Base-by-base conservation (phyloP, 1,140 invertebrate species). In the Drosophila subobscura region DNA sequence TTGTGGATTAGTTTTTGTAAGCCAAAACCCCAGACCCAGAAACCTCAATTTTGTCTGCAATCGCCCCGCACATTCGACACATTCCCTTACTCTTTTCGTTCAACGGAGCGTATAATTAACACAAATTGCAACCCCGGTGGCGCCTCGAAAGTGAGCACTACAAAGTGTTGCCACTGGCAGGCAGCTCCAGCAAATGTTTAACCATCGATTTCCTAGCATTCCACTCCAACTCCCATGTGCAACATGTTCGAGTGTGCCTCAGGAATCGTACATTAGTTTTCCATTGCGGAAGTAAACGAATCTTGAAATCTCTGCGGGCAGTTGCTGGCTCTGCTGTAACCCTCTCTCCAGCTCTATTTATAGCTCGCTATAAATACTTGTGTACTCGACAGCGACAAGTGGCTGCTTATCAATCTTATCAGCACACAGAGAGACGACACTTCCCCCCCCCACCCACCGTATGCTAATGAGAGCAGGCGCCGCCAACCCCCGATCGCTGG, bases 51-150 rank as follows among this genome's bases (percentile, higher is more conserved):
- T 73, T 61, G 25, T 45, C 75, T 66, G 60, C 45, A 70, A 61
- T 76, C 56, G 61, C 40, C n/a, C n/a, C n/a, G n/a, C 27, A 50
- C 7, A 33, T 3, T 59, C 55, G 41, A 20, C 55, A 20, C 55
- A 72, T 51, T 80, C 70, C 59, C 60, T 68, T 56, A 44, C 20
- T 58, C 49, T 51, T 58, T 57, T 46, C 78, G 74, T 57, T 72
- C 79, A 83, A 55, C 79, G 79, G 79, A 83, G 79, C 79, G 57
- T 83, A 83, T 83, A 83, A 83, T 83, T 78, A 83, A 78, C 50
- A 64, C 53, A 68, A 81, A 78, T 81, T 72, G 60, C 79, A 68
- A 25, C 58, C 50, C 14, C 50, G 37, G 47, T 42, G 61, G 61
- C 61, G 59, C 61, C 25, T 58, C 61, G 23, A 72, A 49, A 37